Evolutionary conservation across 1,140 invertebrate species (phyloP).

Genomic region (Tetramorium simillimum): DNA sequence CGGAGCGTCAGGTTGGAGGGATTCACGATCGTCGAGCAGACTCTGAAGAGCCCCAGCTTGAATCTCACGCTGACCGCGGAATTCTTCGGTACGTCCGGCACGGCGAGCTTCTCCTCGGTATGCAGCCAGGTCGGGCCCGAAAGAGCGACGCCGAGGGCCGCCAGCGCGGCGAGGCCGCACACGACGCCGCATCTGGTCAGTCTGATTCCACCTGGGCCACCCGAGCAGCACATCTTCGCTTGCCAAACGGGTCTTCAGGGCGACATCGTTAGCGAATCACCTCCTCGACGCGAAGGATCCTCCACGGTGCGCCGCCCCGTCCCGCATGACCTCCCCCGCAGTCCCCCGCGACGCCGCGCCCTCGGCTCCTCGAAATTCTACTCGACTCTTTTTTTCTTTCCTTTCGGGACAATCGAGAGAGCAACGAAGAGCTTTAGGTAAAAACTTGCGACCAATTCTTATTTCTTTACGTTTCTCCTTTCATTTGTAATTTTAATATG

Average conservation of each 20-base stretch:
- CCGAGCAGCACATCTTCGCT: constrained; percentile 81
- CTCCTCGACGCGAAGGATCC: constrained; percentile 15
- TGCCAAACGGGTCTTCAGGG: constrained; percentile 18
- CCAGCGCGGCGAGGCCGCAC: constrained; percentile 82
- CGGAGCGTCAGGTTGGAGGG: constrained; percentile 80
- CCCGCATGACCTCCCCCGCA: not conserved
- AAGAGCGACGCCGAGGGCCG: constrained; percentile 81
- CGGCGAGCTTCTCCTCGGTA: constrained; percentile 81
- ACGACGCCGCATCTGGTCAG: constrained; percentile 83
- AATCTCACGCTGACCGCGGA: constrained; percentile 80
- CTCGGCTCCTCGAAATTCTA: not conserved
- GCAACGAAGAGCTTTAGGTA: not conserved
- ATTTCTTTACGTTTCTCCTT: not conserved
- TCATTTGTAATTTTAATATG: not conserved
- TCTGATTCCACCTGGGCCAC: constrained; percentile 78
- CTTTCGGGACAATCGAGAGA: not conserved
- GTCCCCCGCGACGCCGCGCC: not conserved
- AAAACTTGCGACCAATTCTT: not conserved
- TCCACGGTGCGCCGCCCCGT: not conserved
- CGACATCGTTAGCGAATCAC: constrained; percentile 60
- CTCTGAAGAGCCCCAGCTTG: constrained; percentile 83
- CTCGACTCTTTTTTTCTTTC: not conserved
- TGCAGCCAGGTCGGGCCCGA: constrained; percentile 83
- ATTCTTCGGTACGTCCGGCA: constrained; percentile 77
- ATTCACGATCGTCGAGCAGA: constrained; percentile 82